These are phyloP conservation scores for Lophotriccus pileatus DNA, from an alignment of 2,797 vertebrate species.

Conservation along the genomic window DNA sequence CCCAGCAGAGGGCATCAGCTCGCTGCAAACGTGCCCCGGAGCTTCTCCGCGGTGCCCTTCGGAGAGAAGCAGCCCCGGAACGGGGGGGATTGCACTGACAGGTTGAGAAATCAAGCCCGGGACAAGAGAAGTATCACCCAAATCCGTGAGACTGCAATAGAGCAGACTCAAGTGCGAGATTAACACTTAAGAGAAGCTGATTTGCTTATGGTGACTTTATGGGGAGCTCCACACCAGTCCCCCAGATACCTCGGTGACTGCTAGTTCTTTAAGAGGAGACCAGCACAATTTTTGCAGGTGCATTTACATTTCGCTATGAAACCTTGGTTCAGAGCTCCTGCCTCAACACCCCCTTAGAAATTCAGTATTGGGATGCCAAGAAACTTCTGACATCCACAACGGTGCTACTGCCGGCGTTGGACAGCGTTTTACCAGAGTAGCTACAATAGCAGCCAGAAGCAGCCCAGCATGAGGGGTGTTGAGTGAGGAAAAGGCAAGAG, in stretches of 20 bases:
- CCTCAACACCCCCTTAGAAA: background rate
- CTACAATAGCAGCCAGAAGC: background rate
- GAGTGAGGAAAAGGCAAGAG: background rate
- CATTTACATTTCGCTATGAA: background rate
- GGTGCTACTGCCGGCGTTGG: background rate
- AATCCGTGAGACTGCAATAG: background rate
- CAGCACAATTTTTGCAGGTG: background rate
- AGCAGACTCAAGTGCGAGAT: background rate
- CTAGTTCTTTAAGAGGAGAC: background rate
- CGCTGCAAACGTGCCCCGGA: background rate
- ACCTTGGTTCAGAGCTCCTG: background rate
- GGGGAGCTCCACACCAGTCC: background rate
- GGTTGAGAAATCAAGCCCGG: background rate
- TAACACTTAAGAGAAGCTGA: background rate
- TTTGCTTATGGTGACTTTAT: background rate
- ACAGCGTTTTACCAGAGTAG: background rate
- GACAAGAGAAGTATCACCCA: too few species aligned
- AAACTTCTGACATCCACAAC: background rate
- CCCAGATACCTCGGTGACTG: background rate
- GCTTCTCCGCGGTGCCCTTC: fast-evolving
- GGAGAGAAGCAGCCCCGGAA: fast-evolving
- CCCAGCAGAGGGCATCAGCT: constrained; percentile 63
- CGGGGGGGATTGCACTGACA: fast-evolving
- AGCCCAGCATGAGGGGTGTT: background rate
- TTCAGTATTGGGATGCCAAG: background rate